A percentile compares a stretch with the other conserved stretches of the same genome.
Conservation (phyloP, 1,140 invertebrate species). For the Adelges cooleyi region DNA sequence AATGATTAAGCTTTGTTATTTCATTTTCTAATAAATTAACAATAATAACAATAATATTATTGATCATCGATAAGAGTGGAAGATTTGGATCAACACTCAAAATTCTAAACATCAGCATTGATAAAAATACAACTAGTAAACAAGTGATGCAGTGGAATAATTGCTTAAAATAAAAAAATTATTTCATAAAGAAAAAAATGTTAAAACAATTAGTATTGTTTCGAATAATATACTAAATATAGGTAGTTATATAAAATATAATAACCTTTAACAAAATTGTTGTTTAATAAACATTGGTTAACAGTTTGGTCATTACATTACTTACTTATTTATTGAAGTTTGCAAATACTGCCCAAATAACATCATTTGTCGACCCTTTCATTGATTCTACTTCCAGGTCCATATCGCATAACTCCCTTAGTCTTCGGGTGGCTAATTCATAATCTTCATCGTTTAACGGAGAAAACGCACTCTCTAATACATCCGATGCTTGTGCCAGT, state of each 20-base stretch:
- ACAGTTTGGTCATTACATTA: not conserved
- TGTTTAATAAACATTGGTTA: conserved; percentile 1
- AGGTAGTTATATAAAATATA: not conserved
- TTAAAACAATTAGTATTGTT: no score
- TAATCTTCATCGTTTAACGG: conserved; percentile 97
- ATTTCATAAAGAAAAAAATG: no score
- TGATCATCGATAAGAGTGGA: no score
- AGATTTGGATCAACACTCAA: no score
- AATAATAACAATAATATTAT: no score
- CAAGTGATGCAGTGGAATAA: no score
- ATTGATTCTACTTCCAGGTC: conserved; percentile 90
- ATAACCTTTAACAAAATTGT: not conserved
- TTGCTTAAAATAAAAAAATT: no score
- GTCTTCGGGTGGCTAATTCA: conserved; percentile 93
- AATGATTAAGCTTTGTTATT: no score
- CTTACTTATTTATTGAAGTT: conserved; percentile 92
- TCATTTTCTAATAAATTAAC: no score
- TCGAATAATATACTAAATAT: not conserved
- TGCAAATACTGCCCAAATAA: conserved; percentile 97
- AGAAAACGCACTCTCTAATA: conserved; percentile 98
- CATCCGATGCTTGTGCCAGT: conserved; percentile 94
- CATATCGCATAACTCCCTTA: conserved; percentile 86
- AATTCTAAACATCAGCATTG: no score
- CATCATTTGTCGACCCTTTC: conserved; percentile 76
- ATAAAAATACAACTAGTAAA: no score